phyloP scores from a whole-genome alignment of 1,140 invertebrate genomes.

The Zaprionus inermis region DNA sequence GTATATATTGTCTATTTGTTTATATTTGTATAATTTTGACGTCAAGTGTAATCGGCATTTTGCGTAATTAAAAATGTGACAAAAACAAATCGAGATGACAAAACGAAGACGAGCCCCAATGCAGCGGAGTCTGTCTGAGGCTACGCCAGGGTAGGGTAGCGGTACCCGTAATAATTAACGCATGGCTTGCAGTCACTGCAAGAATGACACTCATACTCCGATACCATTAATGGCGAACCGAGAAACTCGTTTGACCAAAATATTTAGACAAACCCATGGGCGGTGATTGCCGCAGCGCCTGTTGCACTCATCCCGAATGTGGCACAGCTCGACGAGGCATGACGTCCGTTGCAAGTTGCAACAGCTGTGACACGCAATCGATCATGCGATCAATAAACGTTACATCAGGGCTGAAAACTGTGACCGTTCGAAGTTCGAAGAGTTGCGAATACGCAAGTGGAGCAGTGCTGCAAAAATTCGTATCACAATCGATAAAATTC shows the following conservation, averaged over 20 bases:
- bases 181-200: constrained; percentile 9
- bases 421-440: background rate
- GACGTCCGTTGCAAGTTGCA: constrained; percentile 51
- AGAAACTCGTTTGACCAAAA: constrained; percentile 50
- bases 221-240: constrained; percentile 28
- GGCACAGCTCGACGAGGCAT: constrained; percentile 34
- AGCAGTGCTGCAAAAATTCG: no score
- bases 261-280: no score
- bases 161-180: no score
- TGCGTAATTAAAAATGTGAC: constrained; percentile 32
- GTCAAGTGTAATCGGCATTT: constrained; percentile 40
- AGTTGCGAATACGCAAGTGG: background rate
- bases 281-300: constrained; percentile 11
- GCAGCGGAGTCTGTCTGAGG: background rate
- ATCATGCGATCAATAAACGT: constrained; percentile 6
- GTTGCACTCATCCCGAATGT: constrained; percentile 26
- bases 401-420: background rate
- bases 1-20: background rate
- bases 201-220: constrained; percentile 20
- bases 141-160: no score
- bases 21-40: constrained; percentile 27
- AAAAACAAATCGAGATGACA: background rate
- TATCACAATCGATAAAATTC: no score
- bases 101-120: background rate
- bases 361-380: background rate